Evolutionary conservation across 2,797 vertebrate genomes (phyloP), one percentile per base, ranked within the genome.

Genomic region (Eremophila alpestris): DNA sequence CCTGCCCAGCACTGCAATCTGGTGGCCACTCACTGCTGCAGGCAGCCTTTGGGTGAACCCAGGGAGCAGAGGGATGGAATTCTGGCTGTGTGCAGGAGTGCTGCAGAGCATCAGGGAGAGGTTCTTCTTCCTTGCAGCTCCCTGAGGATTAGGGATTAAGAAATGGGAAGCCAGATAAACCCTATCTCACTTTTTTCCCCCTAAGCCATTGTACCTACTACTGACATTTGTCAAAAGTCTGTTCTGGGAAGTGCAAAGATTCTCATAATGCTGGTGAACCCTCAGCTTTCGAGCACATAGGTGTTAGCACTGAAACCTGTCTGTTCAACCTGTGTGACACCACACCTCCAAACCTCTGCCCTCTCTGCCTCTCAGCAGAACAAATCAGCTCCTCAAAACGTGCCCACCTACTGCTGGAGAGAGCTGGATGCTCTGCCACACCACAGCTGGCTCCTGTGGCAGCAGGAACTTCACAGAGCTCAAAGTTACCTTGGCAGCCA

Each of bases 401-500:
- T 67, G 74, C 54, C 56, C 51, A 75, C 64, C 54, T 30, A 7
- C 1, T 38, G 83, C 34, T 41, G 30, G 74, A 81, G 83, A 69
- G 49, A 48, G 80, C 56, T 76, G 32, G 78, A 27, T 46, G 41
- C 75, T n/a, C 90, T 73, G 70, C 62, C 10, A 3, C 93, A 84
- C 97, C 97, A 95, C 34, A 90, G 94, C 95, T 68, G 69, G 73
- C 55, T 85, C 86, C 71, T 36, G 51, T 70, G 91, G 69, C 97
- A 86, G 93, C 83, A 77, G 94, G 97, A 97, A 97, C 97, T 97
- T 95, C 92, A 77, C 94, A 59, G 97, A 92, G 96, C 95, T 93
- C 95, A 13, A 81, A 95, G 90, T 97, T 98, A 98, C 97, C 97
- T 97, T 98, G 98, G 98, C 98, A 98, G 98, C 95, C 46, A 94